phyloP scores from a whole-genome alignment of 1,140 invertebrate genomes.

The Halesus radiatus region DNA sequence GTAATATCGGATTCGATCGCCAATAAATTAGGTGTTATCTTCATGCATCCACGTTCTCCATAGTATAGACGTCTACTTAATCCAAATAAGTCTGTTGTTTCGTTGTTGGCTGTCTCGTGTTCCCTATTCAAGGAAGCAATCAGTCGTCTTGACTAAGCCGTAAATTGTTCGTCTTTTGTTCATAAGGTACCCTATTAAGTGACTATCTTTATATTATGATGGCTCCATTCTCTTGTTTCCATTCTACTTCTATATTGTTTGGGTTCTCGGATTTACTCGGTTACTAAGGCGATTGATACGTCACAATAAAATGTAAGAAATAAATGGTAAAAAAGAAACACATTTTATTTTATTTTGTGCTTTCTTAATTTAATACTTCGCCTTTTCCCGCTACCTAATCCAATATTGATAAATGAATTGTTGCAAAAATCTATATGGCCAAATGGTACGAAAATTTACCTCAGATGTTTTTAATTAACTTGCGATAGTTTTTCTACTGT shows the following conservation, averaged over 20 bases:
- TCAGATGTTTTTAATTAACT: too few relatives aligned
- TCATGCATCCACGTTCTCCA: not conserved
- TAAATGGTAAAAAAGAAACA: too few relatives aligned
- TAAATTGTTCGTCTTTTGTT: conserved; percentile 33
- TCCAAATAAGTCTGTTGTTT: conserved; percentile 29
- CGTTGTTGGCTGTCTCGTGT: not conserved
- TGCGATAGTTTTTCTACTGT: too few relatives aligned
- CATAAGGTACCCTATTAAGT: conserved; percentile 18
- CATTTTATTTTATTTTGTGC: too few relatives aligned
- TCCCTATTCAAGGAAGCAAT: conserved; percentile 20
- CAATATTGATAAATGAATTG: too few relatives aligned
- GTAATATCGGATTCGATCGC: conserved; percentile 30
- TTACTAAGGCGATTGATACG: conserved; percentile 15
- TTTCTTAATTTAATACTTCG: too few relatives aligned
- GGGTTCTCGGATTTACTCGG: not conserved
- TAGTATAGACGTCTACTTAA: conserved; percentile 27
- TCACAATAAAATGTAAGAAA: conserved; percentile 5
- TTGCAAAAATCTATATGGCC: too few relatives aligned
- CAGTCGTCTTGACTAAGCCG: conserved; percentile 18
- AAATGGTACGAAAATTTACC: too few relatives aligned
- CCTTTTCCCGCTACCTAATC: too few relatives aligned
- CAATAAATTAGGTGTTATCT: conserved; percentile 42
- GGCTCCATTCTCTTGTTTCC: conserved; percentile 13
- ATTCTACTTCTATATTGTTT: not conserved
- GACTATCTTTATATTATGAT: conserved; percentile 15